Evolutionary conservation across 2,113 vertebrate genomes (phyloP), one percentile per base, ranked within the genome.

Genomic region (Pteruthius melanotis): DNA sequence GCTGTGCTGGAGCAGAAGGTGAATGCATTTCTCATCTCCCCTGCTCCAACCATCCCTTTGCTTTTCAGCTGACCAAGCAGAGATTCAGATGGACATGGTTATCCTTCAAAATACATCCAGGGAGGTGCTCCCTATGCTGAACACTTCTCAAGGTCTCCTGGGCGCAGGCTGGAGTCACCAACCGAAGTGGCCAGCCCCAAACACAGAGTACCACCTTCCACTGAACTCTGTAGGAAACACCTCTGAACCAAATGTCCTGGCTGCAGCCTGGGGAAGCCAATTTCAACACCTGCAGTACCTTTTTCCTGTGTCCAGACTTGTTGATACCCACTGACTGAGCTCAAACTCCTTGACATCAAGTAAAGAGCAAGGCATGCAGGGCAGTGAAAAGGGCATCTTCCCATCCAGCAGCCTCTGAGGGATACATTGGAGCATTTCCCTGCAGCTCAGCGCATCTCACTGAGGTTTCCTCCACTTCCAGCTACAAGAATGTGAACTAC

Each of bases 81-180:
- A 49, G 47, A 57, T 30, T 52, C 1, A 1, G 8, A 54, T 14
- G 4, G 30, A 11, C 19, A 20, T 2, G 1, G 10, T 4, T 68
- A 31, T 79, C 20, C 39, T 85, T 60, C 19, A 17, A 70, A 15
- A 44, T 18, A 39, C 7, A 42, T 17, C 39, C 12, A 24, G 7
- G 26, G 15, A 92, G 7, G 26, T 79, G 31, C 5, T 71, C 13
- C 28, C 33, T 79, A 4, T 31, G 26, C 37, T 50, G 65, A 39
- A 9, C 31, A 42, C 22, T 49, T 75, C 19, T 72, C 37, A 27
- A 9, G 0, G 0, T 53, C 13, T 63, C 24, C 61, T 82, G 9
- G 30, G n/a, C 31, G 70, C 44, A 64, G 17, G 16, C 44, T 69
- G 23, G 7, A 64, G 30, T 24, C 24, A 76, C 23, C 23, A 16